Conservation (phyloP, 2,888 invertebrate species). For the Parnassius glacialis region DNA sequence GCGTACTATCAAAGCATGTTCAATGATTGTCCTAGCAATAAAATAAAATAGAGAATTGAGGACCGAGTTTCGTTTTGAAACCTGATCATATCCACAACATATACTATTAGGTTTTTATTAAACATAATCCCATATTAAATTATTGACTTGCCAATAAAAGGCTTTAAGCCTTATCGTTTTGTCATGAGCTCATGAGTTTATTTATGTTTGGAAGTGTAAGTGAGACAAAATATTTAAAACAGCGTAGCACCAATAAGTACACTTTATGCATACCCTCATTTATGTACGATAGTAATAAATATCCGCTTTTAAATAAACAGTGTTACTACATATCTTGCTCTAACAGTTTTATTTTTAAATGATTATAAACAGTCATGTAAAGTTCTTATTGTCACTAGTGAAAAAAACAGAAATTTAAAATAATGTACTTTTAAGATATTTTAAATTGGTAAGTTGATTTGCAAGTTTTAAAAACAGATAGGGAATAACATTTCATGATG, state of each 20-base stretch:
- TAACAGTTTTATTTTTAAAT: too few relatives aligned
- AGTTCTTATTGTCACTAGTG: too few relatives aligned
- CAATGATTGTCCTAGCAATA: constrained; percentile 60
- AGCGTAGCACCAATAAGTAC: constrained; percentile 13
- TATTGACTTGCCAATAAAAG: not conserved
- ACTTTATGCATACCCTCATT: too few relatives aligned
- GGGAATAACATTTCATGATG: too few relatives aligned
- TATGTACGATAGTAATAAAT: too few relatives aligned
- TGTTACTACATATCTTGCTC: too few relatives aligned
- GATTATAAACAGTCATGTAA: too few relatives aligned
- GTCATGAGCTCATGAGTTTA: not conserved
- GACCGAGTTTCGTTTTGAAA: constrained; percentile 45
- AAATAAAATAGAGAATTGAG: constrained; percentile 62
- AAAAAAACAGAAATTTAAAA: too few relatives aligned
- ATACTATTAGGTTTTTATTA: constrained; percentile 49
- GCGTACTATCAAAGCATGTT: constrained; percentile 48
- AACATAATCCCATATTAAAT: not conserved
- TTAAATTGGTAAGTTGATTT: too few relatives aligned
- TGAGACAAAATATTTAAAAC: not conserved
- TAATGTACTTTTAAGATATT: too few relatives aligned
- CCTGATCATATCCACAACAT: constrained; percentile 39
- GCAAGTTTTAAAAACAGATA: too few relatives aligned
- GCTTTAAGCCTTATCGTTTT: not conserved
- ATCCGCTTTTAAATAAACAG: too few relatives aligned
- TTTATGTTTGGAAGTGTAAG: not conserved